Evolutionary conservation across 2,113 vertebrate species (phyloP).

Genomic region (Otis tarda): DNA sequence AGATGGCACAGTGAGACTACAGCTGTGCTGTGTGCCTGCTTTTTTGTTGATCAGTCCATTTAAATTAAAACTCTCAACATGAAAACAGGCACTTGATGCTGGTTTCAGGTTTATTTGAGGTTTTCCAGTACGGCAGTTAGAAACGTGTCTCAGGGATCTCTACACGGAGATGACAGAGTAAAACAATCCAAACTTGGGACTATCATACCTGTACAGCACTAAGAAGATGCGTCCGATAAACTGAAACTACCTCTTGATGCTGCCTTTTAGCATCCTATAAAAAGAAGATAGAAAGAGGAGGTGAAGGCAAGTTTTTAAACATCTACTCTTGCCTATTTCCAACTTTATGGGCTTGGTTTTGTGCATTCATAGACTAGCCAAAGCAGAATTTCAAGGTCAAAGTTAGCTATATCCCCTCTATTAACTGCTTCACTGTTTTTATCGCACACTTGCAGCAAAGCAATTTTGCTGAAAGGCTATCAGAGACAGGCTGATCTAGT

Average conservation of each 20-base stretch:
- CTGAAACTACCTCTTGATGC: slow-evolving; percentile 94
- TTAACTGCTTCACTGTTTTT: not conserved
- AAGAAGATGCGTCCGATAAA: slow-evolving; percentile 95
- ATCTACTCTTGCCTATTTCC: not conserved
- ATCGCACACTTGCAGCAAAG: not conserved
- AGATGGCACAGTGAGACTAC: not conserved
- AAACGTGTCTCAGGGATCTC: accelerated
- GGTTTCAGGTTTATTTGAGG: not conserved
- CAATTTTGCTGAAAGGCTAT: not conserved
- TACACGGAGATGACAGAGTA: not conserved
- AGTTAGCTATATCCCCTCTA: not conserved
- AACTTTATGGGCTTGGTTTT: accelerated
- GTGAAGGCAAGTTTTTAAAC: not conserved
- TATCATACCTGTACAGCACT: slow-evolving; percentile 91
- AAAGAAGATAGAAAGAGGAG: not conserved
- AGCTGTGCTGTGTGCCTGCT: not conserved
- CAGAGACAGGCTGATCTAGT: not conserved
- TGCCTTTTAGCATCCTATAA: slow-evolving; percentile 89
- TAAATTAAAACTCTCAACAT: not conserved
- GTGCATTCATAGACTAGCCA: not conserved
- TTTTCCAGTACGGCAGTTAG: not conserved
- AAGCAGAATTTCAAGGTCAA: not conserved
- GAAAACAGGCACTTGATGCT: no score
- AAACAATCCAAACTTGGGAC: not conserved
- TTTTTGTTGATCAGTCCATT: not conserved